A percentile compares a stretch with the other conserved stretches of the same genome.
These are phyloP conservation scores for Apostichopus californicus DNA, from an alignment of 35 echinoderm and acorn worm genomes.

Conservation along the genomic window DNA sequence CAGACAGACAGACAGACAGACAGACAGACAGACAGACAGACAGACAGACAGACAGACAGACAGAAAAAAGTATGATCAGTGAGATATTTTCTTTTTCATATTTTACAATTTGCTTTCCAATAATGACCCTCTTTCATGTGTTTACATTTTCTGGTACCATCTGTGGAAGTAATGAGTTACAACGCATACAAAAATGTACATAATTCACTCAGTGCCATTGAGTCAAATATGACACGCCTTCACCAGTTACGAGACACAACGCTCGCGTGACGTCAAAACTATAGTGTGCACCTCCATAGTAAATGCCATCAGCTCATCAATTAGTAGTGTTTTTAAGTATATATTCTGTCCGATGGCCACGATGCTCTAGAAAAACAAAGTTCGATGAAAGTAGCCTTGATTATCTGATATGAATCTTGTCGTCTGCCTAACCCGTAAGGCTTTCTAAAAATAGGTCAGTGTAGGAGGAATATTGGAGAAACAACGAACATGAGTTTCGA, in stretches of 20 bases:
- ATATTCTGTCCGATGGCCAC: neutral
- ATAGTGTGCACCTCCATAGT: neutral
- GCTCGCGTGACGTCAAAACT: neutral
- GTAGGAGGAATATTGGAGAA: neutral
- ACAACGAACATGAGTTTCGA: too few relatives aligned
- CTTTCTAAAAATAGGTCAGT: neutral
- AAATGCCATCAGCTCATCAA: neutral
- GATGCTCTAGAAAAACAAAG: neutral
- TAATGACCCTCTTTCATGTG: too few relatives aligned
- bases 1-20: too few relatives aligned
- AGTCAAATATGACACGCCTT: neutral
- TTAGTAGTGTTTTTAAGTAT: neutral
- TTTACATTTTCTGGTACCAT: too few relatives aligned
- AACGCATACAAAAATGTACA: too few relatives aligned
- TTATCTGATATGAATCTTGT: neutral
- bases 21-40: too few relatives aligned
- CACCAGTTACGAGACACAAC: neutral
- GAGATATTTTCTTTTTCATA: too few relatives aligned
- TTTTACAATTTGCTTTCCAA: too few relatives aligned
- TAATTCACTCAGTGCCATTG: neutral
- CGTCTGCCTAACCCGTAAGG: neutral
- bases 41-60: too few relatives aligned
- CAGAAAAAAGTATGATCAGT: too few relatives aligned
- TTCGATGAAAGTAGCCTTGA: neutral
- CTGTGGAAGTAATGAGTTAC: too few relatives aligned